phyloP scores from a whole-genome alignment of 2,888 invertebrate genomes.

The Girardia tigrina region DNA sequence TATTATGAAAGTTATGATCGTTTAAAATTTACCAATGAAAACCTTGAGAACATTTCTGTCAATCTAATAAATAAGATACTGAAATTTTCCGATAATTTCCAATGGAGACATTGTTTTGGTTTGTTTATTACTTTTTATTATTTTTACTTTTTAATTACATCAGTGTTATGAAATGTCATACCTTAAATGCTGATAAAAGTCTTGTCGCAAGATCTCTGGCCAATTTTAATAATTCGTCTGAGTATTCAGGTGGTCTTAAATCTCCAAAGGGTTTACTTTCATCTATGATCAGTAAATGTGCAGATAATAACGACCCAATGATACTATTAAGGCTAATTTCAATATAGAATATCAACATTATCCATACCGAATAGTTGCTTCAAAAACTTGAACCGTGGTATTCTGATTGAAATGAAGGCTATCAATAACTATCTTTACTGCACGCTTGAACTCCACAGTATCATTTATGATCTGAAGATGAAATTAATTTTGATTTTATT shows the following conservation, averaged over 20 bases:
- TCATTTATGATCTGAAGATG: slow-evolving; percentile 51
- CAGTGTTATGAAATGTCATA: too few species aligned
- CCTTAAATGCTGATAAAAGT: slow-evolving; percentile 56
- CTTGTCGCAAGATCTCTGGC: slow-evolving; percentile 57
- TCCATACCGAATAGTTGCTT: slow-evolving; percentile 56
- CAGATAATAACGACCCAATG: slow-evolving; percentile 56
- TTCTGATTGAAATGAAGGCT: slow-evolving; percentile 56
- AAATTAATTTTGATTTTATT: slow-evolving; percentile 44
- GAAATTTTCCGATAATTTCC: too few species aligned
- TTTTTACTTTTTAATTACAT: too few species aligned
- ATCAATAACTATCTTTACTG: slow-evolving; percentile 55
- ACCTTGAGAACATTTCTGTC: too few species aligned
- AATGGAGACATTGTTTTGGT: too few species aligned
- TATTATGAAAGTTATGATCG: too few species aligned
- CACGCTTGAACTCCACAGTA: slow-evolving; percentile 55
- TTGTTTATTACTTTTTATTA: too few species aligned
- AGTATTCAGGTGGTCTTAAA: slow-evolving; percentile 48
- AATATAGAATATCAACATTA: not conserved
- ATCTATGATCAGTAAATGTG: slow-evolving; percentile 57
- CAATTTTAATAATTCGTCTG: slow-evolving; percentile 55
- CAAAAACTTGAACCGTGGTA: slow-evolving; percentile 58
- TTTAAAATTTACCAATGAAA: too few species aligned
- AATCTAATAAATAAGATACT: too few species aligned
- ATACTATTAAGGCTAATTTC: slow-evolving; percentile 48
- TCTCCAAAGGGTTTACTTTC: slow-evolving; percentile 54